Evolutionary conservation across 1,140 invertebrate genomes (phyloP).

Genomic region (Teleogryllus occipitalis): DNA sequence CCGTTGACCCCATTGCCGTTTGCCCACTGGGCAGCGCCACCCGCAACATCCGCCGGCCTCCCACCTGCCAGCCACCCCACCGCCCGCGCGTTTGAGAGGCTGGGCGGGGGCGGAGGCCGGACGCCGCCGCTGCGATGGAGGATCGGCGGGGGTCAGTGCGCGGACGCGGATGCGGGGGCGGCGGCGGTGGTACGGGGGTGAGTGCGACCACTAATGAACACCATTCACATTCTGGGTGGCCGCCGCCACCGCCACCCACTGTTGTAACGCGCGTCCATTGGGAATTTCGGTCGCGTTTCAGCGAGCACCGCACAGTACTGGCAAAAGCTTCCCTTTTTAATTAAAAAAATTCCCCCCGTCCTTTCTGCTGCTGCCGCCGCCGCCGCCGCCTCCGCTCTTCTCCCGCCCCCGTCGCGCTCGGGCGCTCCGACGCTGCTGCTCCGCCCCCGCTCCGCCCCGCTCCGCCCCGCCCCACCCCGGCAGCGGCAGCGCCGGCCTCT

Average conservation of each 20-base stretch:
- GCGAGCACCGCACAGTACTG: not conserved
- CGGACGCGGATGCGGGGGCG: not conserved
- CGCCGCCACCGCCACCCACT: not conserved
- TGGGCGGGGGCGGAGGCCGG: too few species aligned
- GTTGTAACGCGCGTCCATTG: not conserved
- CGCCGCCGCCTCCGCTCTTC: too few species aligned
- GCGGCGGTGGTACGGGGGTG: not conserved
- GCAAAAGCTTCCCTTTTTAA: constrained; percentile 4
- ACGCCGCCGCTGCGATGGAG: not conserved
- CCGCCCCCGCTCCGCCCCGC: too few species aligned
- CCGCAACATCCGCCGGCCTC: too few species aligned
- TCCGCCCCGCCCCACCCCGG: too few species aligned
- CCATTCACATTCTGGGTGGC: not conserved
- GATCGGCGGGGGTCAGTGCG: not conserved
- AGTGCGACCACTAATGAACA: constrained; percentile 3
- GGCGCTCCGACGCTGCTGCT: too few species aligned
- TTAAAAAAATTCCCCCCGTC: not conserved
- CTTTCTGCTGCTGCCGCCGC: not conserved
- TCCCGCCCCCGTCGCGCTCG: too few species aligned
- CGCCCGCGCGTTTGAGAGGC: too few species aligned
- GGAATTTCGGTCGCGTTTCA: constrained; percentile 3
- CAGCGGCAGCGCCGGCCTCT: too few species aligned
- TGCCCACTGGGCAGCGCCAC: too few species aligned
- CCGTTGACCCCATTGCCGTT: too few species aligned
- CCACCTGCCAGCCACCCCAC: too few species aligned